Base-by-base conservation (phyloP, 2,113 vertebrate genomes). In the Phalacrocorax aristotelis region DNA sequence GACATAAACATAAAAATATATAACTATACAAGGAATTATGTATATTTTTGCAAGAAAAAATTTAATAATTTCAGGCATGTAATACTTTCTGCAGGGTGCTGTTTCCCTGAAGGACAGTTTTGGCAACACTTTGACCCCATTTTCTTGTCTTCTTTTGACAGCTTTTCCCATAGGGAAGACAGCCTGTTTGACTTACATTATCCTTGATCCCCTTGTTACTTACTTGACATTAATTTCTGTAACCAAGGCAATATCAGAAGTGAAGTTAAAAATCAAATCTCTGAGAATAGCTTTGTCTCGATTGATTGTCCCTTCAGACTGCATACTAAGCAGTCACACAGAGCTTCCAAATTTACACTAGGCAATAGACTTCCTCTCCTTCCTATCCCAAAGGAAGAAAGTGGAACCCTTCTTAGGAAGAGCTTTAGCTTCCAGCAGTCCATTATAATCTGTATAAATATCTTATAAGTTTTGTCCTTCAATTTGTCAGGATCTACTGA, bases 171-270 rank as follows among this genome's bases (percentile, higher is more conserved):
- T 15, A 46, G 13, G 22, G 49, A 89, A 61, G 81, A 51, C 26
- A 71, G 57, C 30, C 55, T 52, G 62, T 66, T 94, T 79, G 96
- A 93, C 69, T 97, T 95, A 89, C 10, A 65, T 89, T 95, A 79
- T 78, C 91, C 92, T 93, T 97, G 94, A 95, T 93, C 87, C 44
- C 49, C 44, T 75, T 89, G 69, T 89, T 87, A 79, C 80, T 85
- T 92, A 91, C 83, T 92, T 94, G 83, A 95, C 87, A 87, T 97
- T 95, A 94, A 94, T 97, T 97, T 91, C 66, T 93, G 58, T 80
- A 93, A 80, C 74, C 32, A 77, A 81, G 62, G 83, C 70, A 69
- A 71, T 95, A 90, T 90, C 91, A 65, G n/a, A 95, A 84, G 20
- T 52, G 42, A 85, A 95, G 64, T 93, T 91, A 83, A 96, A 93